Base-by-base conservation (phyloP, 2,113 vertebrate genomes). In the Lasiurus cinereus region DNA sequence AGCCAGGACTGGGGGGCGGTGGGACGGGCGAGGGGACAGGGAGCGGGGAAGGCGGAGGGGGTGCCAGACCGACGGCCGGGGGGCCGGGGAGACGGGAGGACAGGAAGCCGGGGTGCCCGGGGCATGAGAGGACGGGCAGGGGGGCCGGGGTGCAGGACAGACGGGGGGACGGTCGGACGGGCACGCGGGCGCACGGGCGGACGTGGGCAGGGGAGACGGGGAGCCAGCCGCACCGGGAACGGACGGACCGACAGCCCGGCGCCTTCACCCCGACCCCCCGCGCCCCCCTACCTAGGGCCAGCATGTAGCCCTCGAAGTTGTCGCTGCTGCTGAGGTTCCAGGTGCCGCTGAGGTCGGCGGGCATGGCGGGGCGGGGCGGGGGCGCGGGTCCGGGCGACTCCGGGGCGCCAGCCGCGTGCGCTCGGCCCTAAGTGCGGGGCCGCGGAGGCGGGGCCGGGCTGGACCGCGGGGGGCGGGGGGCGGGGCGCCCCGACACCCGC, bases 281-380 rank as follows among this genome's bases (percentile, higher is more conserved):
- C 21, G 46, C 39, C 73, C 52, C 1, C 98, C 97, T 98, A 99
- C 99, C 99, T 95, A 99, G 96, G 83, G 98, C 98, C 90, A 98
- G 95, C 99, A 99, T 99, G 82, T 99, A 99, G 56, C 98, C 96
- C 33, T 99, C 99, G 31, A 99, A 98, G 97, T 99, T 99, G 93
- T 98, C 98, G 96, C 97, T 99, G 98, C 98, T 98, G 94, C 98
- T 82, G n/a, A 99, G 98, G 64, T 99, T 99, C 99, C 99, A 99
- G 78, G 98, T 99, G 19, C 99, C 98, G 56, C 96, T 99, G 88
- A 99, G 96, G 96, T 98, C 98, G 33, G 94, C 93, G 19, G 98
- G 98, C 99, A 99, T 99, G 96, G 94, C 52, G 31, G 21, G 69
- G 22, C 18, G 0, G 12, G 1, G 48, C 9, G 19, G 6, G 50